Conservation (phyloP, 2,888 invertebrate genomes). For the Drosophila infuscata region DNA sequence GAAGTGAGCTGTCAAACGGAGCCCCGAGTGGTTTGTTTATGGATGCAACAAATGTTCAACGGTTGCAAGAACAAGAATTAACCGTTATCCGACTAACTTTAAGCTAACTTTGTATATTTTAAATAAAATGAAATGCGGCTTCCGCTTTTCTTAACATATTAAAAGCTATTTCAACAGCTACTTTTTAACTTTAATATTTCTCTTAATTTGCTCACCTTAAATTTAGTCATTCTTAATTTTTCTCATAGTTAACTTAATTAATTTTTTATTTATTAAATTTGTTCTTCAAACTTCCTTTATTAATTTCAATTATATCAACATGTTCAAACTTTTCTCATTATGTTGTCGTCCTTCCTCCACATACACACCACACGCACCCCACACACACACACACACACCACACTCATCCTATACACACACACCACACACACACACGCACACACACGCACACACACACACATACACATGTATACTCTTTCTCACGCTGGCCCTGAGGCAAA, state of each 20-base stretch:
- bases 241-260: neutral
- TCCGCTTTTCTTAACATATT: no score
- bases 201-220: neutral
- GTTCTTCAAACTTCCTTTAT: neutral
- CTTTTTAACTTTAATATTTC: neutral
- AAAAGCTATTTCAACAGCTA: neutral
- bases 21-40: conserved; percentile 13
- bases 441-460: neutral
- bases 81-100: neutral
- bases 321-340: conserved; percentile 6
- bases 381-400: neutral
- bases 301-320: conserved; percentile 3
- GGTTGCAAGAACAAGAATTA: neutral
- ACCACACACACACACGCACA: no score
- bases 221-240: neutral
- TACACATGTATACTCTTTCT: conserved; percentile 24
- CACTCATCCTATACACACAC: no score
- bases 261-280: neutral
- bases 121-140: no score
- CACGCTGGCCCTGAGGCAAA: conserved; percentile 45
- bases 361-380: neutral
- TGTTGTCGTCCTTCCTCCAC: neutral
- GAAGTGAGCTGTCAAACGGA: conserved; percentile 19
- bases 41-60: neutral
- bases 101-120: neutral